These are phyloP conservation scores for Ips nitidus DNA, from an alignment of 1,140 invertebrate species.

Conservation along the genomic window DNA sequence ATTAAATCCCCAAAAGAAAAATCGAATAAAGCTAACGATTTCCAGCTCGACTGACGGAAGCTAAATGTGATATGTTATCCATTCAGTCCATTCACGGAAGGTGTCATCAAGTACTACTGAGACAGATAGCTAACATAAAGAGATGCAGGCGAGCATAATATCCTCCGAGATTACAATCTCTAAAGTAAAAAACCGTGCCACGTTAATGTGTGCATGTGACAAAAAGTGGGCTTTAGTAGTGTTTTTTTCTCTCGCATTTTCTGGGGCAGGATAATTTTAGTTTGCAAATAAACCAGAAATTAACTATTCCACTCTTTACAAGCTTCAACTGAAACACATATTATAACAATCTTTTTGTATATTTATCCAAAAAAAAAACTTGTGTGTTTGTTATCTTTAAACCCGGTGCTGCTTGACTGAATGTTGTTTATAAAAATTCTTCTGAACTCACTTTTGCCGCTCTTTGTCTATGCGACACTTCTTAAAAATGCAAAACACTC, in stretches of 20 bases:
- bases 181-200: slow-evolving; percentile 39
- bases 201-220: slow-evolving; percentile 23
- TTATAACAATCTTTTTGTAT: no score
- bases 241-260: background rate
- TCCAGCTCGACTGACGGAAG: slow-evolving; percentile 24
- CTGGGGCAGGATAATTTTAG: slow-evolving; percentile 12
- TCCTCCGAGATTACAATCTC: slow-evolving; percentile 38
- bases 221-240: slow-evolving; percentile 14
- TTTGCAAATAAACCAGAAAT: slow-evolving; percentile 9
- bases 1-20: slow-evolving; percentile 8
- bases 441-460: no score
- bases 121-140: slow-evolving; percentile 40
- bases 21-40: slow-evolving; percentile 12
- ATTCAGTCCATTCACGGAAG: slow-evolving; percentile 30
- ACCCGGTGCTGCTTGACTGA: no score
- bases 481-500: background rate
- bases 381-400: no score
- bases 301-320: no score
- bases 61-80: slow-evolving; percentile 38
- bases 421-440: no score
- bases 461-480: background rate
- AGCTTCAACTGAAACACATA: no score
- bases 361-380: no score
- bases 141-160: slow-evolving; percentile 40
- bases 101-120: slow-evolving; percentile 41